Conservation (phyloP, 2,888 invertebrate genomes). For the Amblyjoppa proteus region DNA sequence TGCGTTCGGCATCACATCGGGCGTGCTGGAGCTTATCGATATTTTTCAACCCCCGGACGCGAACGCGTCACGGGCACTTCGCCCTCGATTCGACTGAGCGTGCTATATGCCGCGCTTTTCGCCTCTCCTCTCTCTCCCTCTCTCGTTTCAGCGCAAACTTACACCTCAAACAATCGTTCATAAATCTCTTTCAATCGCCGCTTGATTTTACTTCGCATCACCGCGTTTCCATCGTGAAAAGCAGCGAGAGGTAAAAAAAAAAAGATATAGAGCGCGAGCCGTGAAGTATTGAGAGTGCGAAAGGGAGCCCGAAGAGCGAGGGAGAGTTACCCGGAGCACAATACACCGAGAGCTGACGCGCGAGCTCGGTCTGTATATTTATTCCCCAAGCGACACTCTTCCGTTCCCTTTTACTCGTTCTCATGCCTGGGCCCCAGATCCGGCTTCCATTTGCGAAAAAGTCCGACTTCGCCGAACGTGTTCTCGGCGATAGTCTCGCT, state of each 20-base stretch:
- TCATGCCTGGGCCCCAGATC: slow-evolving; percentile 9
- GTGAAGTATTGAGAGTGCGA: slow-evolving; percentile 37
- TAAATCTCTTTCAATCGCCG: slow-evolving; percentile 68
- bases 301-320: slow-evolving; percentile 29
- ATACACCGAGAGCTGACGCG: slow-evolving; percentile 40
- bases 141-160: slow-evolving; percentile 45
- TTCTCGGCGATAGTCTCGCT: slow-evolving; percentile 38
- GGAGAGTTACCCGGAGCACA: slow-evolving; percentile 57
- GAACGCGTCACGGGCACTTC: slow-evolving; percentile 61
- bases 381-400: slow-evolving; percentile 42
- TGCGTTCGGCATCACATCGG: slow-evolving; percentile 61
- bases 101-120: slow-evolving; percentile 30
- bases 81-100: slow-evolving; percentile 71
- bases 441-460: slow-evolving; percentile 40
- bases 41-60: slow-evolving; percentile 73
- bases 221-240: slow-evolving; percentile 57
- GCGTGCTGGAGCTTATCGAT: slow-evolving; percentile 66
- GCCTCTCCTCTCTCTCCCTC: slow-evolving; percentile 23
- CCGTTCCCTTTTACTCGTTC: slow-evolving; percentile 40
- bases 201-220: slow-evolving; percentile 64
- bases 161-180: slow-evolving; percentile 66
- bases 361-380: slow-evolving; percentile 14
- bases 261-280: slow-evolving; percentile 34
- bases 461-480: slow-evolving; percentile 26
- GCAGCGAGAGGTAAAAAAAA: slow-evolving; percentile 14